Conservation (phyloP, 92 coral and sea anemone species). For the Phenganax stokvisi region DNA sequence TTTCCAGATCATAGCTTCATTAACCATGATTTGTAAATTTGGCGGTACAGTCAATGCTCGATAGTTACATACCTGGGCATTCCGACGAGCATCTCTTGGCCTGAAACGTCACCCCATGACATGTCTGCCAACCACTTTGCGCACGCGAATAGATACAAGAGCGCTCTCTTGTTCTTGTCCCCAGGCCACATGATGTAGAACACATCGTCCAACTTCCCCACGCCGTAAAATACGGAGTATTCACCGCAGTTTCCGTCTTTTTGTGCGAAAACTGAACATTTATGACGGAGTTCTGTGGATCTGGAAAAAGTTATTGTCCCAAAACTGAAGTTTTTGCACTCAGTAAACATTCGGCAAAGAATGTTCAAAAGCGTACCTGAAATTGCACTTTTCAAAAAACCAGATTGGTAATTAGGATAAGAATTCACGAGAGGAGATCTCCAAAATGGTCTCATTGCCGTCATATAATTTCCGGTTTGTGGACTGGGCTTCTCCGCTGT, state of each 20-base stretch:
- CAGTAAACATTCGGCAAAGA: not conserved
- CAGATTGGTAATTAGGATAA: constrained; percentile 3
- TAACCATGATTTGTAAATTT: too few species aligned
- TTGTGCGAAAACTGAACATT: not conserved
- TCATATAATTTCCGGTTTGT: not conserved
- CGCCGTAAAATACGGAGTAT: constrained; percentile 26
- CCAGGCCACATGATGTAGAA: constrained; percentile 22
- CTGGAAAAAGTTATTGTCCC: not conserved
- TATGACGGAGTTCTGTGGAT: not conserved
- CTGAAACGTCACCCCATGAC: constrained; percentile 37
- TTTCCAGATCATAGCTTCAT: too few species aligned
- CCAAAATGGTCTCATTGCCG: constrained; percentile 3
- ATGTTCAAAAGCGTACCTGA: constrained; percentile 12
- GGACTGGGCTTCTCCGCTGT: constrained; percentile 21
- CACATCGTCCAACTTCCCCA: constrained; percentile 33
- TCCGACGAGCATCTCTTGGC: constrained; percentile 14
- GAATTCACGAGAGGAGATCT: constrained; percentile 18
- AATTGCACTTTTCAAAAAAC: constrained; percentile 31
- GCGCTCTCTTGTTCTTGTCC: constrained; percentile 23
- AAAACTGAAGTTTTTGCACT: not conserved
- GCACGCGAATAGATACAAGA: constrained; percentile 37
- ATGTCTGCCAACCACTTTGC: constrained; percentile 40
- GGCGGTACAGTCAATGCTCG: not conserved
- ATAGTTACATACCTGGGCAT: constrained; percentile 4
- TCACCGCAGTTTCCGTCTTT: constrained; percentile 3